Evolutionary conservation across 2,113 vertebrate genomes (phyloP).

Genomic region (Rhinogobius similis): DNA sequence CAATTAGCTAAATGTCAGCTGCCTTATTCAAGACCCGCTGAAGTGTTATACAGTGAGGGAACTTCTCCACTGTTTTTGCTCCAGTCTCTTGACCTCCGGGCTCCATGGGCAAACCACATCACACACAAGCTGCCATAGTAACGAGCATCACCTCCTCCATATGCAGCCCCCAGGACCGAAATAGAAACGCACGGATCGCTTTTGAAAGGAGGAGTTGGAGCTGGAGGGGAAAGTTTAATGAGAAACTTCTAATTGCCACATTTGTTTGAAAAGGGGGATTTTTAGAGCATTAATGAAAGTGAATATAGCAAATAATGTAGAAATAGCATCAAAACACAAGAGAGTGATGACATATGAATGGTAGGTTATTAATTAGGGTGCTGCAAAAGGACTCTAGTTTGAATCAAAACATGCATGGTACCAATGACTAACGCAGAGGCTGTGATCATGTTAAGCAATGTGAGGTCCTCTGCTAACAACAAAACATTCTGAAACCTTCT

Average conservation of each 20-base stretch:
- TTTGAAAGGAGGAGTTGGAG: conserved; percentile 17
- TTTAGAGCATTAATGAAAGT: conserved; percentile 37
- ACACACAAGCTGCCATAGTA: conserved; percentile 50
- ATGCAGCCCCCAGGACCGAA: not conserved
- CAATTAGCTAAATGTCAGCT: conserved; percentile 21
- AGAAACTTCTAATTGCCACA: conserved; percentile 50
- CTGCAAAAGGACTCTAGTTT: not conserved
- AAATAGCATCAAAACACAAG: conserved; percentile 8
- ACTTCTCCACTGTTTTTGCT: conserved; percentile 22
- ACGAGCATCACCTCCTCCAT: conserved; percentile 42
- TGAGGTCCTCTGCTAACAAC: no score
- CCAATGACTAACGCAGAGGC: no score
- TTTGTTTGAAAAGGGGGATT: conserved; percentile 47
- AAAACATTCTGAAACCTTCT: no score
- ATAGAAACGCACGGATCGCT: conserved; percentile 21
- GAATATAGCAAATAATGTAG: conserved; percentile 35
- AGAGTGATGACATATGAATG: not conserved
- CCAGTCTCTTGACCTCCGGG: conserved; percentile 34
- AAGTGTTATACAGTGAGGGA: conserved; percentile 19
- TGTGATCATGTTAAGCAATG: no score
- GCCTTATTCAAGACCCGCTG: not conserved
- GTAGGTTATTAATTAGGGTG: not conserved
- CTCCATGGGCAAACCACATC: conserved; percentile 34
- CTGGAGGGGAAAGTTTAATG: conserved; percentile 37
- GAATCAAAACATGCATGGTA: not conserved